Base-by-base conservation (phyloP, 2,113 vertebrate genomes). In the Chaenogobius annularis region DNA sequence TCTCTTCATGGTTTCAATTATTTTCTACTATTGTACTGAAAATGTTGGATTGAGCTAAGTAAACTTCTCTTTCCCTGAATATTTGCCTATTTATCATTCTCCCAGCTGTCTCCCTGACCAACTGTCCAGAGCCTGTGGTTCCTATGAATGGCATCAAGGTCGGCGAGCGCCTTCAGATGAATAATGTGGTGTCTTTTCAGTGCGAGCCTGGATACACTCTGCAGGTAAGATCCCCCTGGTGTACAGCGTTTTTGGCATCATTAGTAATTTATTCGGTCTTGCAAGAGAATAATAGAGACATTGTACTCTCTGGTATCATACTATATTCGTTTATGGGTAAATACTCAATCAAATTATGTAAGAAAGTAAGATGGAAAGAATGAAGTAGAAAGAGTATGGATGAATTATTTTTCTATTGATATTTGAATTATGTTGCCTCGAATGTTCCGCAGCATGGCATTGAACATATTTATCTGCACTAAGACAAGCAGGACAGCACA, bases 201-300 rank as follows among this genome's bases (percentile, higher is more conserved):
- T 99, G 98, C 44, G 97, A 99, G 69, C 96, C 96, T 0, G 98
- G 98, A 79, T 99, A 98, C 6, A 96, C 95, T 0, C 94, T 99
- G 5, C 97, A 99, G 96, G 98, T 99, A 93, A 82, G 47, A 59
- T 31, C 62, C 68, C 12, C 12, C 5, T 7, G 0, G 20, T 69
- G 65, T 19, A 64, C 11, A 66, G 37, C 11, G 0, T 40, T n/a
- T 40, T 43, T 12, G 23, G 23, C 26, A 35, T 58, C 12, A 61
- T 61, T 19, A 20, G 50, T 7, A 8, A 7, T n/a, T 52, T 52
- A 20, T 52, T n/a, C 48, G 19, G 19, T 52, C 48, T 31, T 31
- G 47, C 14, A 48, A 48, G 14, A 52, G 17, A 9, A 52, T 9
- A n/a, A 8, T n/a, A 10, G 50, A 8, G 50, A 20, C 19, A 10